Evolutionary conservation across 2,888 invertebrate species (phyloP), one percentile per base, ranked within the genome.

Genomic region (Andrena haemorrhoa): DNA sequence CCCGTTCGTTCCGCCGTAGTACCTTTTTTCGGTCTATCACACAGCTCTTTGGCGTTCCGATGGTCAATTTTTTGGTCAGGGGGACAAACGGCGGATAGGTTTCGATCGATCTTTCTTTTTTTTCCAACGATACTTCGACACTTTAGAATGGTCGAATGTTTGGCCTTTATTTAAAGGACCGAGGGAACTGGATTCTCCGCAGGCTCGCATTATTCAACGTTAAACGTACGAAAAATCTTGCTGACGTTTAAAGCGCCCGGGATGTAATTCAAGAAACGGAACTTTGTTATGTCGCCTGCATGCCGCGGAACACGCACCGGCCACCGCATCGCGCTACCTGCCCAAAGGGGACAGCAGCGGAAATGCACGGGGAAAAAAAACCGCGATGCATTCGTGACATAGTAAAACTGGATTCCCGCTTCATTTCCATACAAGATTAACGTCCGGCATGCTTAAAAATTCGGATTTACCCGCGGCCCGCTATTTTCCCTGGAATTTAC

Each of bases 181-280:
- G 26, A 12, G 23, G 23, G 70, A 12, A 47, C 23, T 26, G 4
- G 61, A 23, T n/a, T 33, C n/a, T 51, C 26, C 20, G 33, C n/a
- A 7, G 1, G 7, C 16, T 10, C 53, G 8, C 33, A 3, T 66
- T 68, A 66, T 58, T 64, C 64, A 7, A 29, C 26, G 41, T 56
- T 49, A 49, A 63, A 26, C 73, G 70, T 23, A 72, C 53, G 41
- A 41, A n/a, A n/a, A 56, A 68, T 64, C 53, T 61, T 51, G 51
- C 31, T 23, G 65, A 53, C 51, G 69, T 23, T 47, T 47, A 66
- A 79, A 79, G 53, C 33, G 23, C 20, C 8, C 1, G 16, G 68
- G 69, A 69, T 70, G 68, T 79, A 79, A 81, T 81, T 81, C 31
- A 79, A 81, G 79, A 33, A 81, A 81, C 56, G 69, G 58, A 81